A percentile compares a stretch with the other conserved stretches of the same genome.
These are phyloP conservation scores for Odontamblyopus rebecca DNA, from an alignment of 2,797 vertebrate species.

Conservation along the genomic window DNA sequence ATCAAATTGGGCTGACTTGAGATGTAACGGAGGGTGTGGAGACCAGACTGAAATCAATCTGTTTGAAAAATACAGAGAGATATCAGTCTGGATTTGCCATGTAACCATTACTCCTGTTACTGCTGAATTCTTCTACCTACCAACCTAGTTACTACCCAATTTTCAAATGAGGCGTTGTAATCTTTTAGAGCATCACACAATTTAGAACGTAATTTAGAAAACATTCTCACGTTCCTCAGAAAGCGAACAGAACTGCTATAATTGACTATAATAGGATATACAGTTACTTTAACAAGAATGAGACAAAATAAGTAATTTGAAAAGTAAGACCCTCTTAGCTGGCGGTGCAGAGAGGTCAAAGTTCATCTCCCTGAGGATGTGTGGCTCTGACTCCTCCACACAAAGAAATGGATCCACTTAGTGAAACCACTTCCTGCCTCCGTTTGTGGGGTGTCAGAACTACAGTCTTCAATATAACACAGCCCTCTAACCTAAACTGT, in stretches of 20 bases:
- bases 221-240: not conserved
- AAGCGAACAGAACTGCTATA: not conserved
- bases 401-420: slow-evolving; percentile 63
- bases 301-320: slow-evolving; percentile 14
- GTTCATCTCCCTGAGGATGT: slow-evolving; percentile 60
- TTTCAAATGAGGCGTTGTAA: too few relatives aligned
- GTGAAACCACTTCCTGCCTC: slow-evolving; percentile 73
- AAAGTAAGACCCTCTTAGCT: slow-evolving; percentile 44
- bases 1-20: too few relatives aligned
- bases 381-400: slow-evolving; percentile 56
- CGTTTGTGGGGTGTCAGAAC: slow-evolving; percentile 57
- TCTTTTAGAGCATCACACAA: not conserved
- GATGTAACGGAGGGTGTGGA: too few relatives aligned
- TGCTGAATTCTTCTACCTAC: too few relatives aligned
- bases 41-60: too few relatives aligned
- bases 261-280: slow-evolving; percentile 22
- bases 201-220: not conserved
- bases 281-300: slow-evolving; percentile 44
- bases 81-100: too few relatives aligned
- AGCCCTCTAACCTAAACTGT: slow-evolving; percentile 24
- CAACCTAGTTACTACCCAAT: too few relatives aligned
- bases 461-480: slow-evolving; percentile 39
- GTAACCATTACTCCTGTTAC: too few relatives aligned
- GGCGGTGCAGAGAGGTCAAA: slow-evolving; percentile 57
- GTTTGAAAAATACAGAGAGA: too few relatives aligned